phyloP scores from a whole-genome alignment of 2,797 vertebrate genomes.

The Adrianichthys oophorus region DNA sequence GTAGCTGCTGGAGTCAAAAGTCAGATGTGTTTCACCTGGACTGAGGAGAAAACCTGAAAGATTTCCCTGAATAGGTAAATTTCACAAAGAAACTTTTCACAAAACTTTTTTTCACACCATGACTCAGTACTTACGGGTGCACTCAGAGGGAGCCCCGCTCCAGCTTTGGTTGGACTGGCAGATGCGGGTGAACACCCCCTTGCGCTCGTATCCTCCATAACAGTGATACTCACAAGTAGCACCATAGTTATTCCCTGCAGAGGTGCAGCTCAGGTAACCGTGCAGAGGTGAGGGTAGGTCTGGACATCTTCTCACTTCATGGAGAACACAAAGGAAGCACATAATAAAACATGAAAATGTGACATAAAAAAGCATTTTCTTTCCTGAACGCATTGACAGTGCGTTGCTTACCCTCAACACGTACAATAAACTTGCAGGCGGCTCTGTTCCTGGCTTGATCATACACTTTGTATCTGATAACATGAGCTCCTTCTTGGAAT shows the following conservation, averaged over 20 bases:
- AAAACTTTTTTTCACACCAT: conserved; percentile 10
- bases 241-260: conserved; percentile 88
- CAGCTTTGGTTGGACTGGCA: conserved; percentile 89
- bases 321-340: not conserved
- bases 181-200: conserved; percentile 78
- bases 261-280: conserved; percentile 88
- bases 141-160: conserved; percentile 81
- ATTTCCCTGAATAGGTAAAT: too few relatives aligned
- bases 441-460: conserved; percentile 92
- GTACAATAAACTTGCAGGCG: conserved; percentile 93
- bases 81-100: too few relatives aligned
- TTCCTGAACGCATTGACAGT: not conserved
- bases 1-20: too few relatives aligned
- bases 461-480: conserved; percentile 90
- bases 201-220: conserved; percentile 86
- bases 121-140: conserved; percentile 65
- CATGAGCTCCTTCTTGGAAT: conserved; percentile 85
- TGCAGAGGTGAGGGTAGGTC: conserved; percentile 82
- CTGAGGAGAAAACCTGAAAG: too few relatives aligned
- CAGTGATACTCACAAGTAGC: conserved; percentile 90
- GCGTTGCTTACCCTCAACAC: conserved; percentile 84
- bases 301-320: conserved; percentile 83
- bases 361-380: too few relatives aligned
- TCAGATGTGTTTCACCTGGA: too few relatives aligned
- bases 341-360: too few relatives aligned